These are phyloP conservation scores for Porites australiensis DNA, from an alignment of 64 coral and sea anemone genomes.

Conservation along the genomic window DNA sequence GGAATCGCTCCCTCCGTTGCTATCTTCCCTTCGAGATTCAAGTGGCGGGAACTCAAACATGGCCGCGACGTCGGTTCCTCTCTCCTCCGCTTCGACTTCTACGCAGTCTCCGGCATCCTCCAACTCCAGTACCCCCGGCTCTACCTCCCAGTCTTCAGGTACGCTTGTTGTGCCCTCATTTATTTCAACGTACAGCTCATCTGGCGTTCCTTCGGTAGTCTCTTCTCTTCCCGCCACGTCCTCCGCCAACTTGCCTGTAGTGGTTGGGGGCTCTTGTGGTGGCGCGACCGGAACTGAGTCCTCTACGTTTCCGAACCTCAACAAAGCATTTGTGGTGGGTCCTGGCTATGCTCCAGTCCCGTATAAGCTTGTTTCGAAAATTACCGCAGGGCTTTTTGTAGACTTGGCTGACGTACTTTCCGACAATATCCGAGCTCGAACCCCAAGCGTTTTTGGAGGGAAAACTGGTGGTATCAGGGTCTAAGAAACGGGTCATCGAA, in stretches of 20 bases:
- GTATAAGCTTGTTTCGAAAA: constrained; percentile 26
- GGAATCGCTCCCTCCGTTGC: background rate
- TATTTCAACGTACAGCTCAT: background rate
- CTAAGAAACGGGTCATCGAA: no score
- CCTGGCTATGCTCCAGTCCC: constrained; percentile 26
- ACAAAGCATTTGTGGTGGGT: constrained; percentile 9
- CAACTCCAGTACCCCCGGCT: background rate
- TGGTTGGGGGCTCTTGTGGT: constrained; percentile 1
- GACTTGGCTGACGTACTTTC: constrained; percentile 13
- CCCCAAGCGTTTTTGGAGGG: background rate
- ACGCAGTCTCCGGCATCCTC: background rate
- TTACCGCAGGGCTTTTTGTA: background rate
- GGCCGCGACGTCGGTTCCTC: background rate
- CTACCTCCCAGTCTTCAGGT: background rate
- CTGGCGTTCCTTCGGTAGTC: background rate
- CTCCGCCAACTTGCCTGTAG: background rate
- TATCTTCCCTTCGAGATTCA: background rate
- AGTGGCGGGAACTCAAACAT: background rate
- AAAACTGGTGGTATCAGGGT: no score
- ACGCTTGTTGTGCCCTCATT: constrained; percentile 4
- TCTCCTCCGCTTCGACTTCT: background rate
- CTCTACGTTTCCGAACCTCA: background rate
- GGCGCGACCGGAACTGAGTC: background rate
- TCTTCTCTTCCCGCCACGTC: background rate
- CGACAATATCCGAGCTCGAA: constrained; percentile 23